These are phyloP conservation scores for Caenorhabditis zanzibari DNA, from an alignment of 2,888 invertebrate genomes.

Conservation along the genomic window DNA sequence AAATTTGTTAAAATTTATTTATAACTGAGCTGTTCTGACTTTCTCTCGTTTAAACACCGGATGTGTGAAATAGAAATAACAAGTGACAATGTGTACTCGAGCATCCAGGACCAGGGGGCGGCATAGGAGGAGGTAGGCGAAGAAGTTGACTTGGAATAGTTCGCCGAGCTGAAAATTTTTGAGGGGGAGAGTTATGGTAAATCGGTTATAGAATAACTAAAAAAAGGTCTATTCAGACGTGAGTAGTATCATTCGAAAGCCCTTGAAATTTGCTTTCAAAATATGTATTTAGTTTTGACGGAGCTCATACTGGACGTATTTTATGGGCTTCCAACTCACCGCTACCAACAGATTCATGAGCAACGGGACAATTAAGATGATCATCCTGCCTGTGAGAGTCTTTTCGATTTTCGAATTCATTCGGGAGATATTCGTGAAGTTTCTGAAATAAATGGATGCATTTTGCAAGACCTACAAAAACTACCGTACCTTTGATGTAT, in stretches of 20 bases:
- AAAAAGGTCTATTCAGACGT: not conserved
- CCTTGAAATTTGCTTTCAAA: no score
- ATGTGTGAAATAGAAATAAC: slow-evolving; percentile 19
- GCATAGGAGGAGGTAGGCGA: not conserved
- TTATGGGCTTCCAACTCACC: not conserved
- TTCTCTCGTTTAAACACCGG: slow-evolving; percentile 6
- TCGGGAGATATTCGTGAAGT: not conserved
- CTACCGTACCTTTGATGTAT: not conserved
- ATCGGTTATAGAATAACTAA: no score
- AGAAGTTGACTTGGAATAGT: not conserved
- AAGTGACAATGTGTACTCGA: not conserved
- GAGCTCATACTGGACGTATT: no score
- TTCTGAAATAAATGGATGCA: not conserved
- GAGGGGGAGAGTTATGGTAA: not conserved
- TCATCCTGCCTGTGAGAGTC: not conserved
- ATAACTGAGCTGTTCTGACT: not conserved
- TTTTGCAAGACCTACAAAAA: no score
- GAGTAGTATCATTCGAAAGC: no score
- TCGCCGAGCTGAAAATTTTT: not conserved
- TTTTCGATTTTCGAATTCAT: slow-evolving; percentile 1
- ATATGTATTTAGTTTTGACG: no score
- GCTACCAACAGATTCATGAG: not conserved
- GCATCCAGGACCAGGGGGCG: not conserved
- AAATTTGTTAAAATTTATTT: no score
- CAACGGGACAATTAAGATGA: slow-evolving; percentile 7